Conservation (phyloP, 2,888 invertebrate species). For the Epirrhoe alternata region DNA sequence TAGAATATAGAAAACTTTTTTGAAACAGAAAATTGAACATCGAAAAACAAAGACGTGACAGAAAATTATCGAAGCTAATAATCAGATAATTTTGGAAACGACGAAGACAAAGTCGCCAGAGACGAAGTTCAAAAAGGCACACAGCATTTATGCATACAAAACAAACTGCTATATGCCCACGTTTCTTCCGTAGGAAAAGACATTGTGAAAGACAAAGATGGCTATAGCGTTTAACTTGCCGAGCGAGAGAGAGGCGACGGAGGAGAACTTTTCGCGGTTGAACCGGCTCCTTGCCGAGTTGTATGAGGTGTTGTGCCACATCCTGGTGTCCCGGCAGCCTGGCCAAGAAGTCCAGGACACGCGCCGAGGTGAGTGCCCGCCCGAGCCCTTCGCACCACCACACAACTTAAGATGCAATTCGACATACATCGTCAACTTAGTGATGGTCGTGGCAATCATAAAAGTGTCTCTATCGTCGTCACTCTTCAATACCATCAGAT, state of each 20-base stretch:
- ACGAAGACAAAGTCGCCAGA: conserved; percentile 50
- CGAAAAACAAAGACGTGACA: conserved; percentile 38
- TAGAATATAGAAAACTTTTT: conserved; percentile 22
- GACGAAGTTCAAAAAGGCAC: conserved; percentile 57
- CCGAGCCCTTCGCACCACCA: conserved; percentile 81
- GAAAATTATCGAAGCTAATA: conserved; percentile 31
- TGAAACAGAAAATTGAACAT: conserved; percentile 23
- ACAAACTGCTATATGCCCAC: conserved; percentile 75
- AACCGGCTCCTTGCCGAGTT: conserved; percentile 84
- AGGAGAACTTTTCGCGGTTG: conserved; percentile 84
- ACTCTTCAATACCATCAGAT: conserved; percentile 83
- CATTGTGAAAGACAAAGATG: conserved; percentile 71
- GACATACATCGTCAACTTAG: conserved; percentile 84
- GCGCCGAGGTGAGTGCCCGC: conserved; percentile 84
- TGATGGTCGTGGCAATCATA: conserved; percentile 82
- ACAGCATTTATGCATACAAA: conserved; percentile 79
- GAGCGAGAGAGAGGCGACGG: conserved; percentile 82
- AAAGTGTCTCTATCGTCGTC: conserved; percentile 82
- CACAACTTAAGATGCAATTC: conserved; percentile 85
- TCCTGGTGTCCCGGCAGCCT: conserved; percentile 82
- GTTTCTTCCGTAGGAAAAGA: conserved; percentile 79
- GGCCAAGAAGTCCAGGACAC: conserved; percentile 77
- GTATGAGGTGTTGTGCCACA: conserved; percentile 84
- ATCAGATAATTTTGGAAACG: conserved; percentile 33
- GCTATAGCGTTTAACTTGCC: conserved; percentile 86